Evolutionary conservation across 2,888 invertebrate genomes (phyloP), one percentile per base, ranked within the genome.

Genomic region (Leptinotarsa tumamoca): DNA sequence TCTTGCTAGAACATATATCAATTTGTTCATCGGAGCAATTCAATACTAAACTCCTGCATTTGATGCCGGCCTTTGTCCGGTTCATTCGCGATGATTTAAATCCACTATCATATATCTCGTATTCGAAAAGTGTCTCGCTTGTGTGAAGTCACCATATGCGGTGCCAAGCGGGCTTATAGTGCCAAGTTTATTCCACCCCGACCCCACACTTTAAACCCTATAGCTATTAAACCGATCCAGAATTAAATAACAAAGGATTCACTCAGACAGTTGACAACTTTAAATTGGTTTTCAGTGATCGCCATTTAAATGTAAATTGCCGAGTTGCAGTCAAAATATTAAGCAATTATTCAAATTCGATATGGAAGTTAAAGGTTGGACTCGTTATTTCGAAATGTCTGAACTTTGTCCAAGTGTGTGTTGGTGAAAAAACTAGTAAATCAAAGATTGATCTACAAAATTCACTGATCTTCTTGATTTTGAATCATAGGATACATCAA

Each of bases 261-360:
- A 86, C 85, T 87, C 87, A 87, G 87, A 88, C 89, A 87, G 86
- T 88, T 88, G 89, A 88, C 89, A 89, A 88, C 86, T 88, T 88
- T 88, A 89, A 89, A 88, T 89, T 88, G 88, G 87, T 88, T 89
- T 88, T 85, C 86, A 86, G 84, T 85, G 86, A 86, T 87, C 87
- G 86, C 87, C 85, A 88, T 89, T 88, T 88, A 88, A 87, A 89
- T 89, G 88, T 86, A 88, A 89, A 89, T 89, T 84, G 85, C 73
- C 85, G 84, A 87, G 88, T 87, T 87, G 87, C 87, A 87, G 87
- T 88, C 87, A 87, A 89, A 88, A 88, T 88, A 88, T 89, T 87
- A 88, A 87, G 86, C 87, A 88, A 88, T 88, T 87, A 87, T 87
- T 83, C 82, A 80, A 79, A 82, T 78, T 70, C 71, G 74, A 70